Evolutionary conservation across 2,113 vertebrate species (phyloP), one percentile per base, ranked within the genome.

Genomic region (Ageneiosus marmoratus): DNA sequence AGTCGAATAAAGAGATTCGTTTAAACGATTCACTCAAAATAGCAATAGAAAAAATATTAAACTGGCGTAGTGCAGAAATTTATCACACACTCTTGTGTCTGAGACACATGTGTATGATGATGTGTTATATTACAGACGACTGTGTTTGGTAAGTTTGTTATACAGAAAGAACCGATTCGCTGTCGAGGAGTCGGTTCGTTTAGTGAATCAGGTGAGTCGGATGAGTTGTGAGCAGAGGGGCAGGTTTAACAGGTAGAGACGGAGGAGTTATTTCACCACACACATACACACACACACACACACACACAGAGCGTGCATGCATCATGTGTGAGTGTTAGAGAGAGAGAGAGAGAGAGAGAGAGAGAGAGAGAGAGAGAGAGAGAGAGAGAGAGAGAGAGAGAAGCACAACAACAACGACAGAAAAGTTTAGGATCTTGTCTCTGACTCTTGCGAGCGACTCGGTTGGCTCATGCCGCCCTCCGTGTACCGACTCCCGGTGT

Each of bases 191-290:
- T 51, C 72, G 72, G 48, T 32, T 74, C 72, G 1, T 50, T 51
- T 51, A 51, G 27, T 74, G 72, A 74, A 51, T 74, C 72, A 10
- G 44, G 15, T 41, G 10, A 65, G 2, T 18, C 8, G 11, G 5
- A 20, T 29, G 55, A 60, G 22, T n/a, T 58, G 34, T 16, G n/a
- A 44, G 77, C 18, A 44, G 78, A 67, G 32, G 18, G 27, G 77
- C 79, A 69, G 63, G 79, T 80, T 80, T 51, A 80, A 27, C 79
- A 80, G 79, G 79, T 80, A 67, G 8, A 46, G 3, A 27, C 3
- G 48, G 53, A 27, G 44, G 48, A 51, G 69, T 50, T 6, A 10
- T 34, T n/a, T 53, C 62, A 34, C 8, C 5, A 60, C 77, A 63
- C 77, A 63, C 77, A 46, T 56, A 51, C 55, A 34, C 81, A 51